Conservation (phyloP, 2,888 invertebrate species). For the Zonitis immaculata region DNA sequence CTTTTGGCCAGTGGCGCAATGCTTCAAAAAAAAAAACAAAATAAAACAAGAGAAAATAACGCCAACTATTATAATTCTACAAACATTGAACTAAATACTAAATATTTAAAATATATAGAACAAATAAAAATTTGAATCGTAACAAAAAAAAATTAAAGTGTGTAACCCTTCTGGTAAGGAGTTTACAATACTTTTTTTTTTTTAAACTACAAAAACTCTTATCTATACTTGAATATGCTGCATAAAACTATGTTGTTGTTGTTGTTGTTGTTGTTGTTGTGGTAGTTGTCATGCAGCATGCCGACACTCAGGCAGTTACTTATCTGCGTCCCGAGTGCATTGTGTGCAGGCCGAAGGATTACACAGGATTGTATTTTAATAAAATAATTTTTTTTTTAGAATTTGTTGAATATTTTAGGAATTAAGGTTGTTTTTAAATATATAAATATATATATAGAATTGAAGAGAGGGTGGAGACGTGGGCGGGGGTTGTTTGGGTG, state of each 20-base stretch:
- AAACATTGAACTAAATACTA: background rate
- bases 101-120: background rate
- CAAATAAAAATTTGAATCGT: background rate
- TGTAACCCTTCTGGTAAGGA: too few species aligned
- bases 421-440: too few species aligned
- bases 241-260: background rate
- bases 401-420: too few species aligned
- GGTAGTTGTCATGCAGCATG: slow-evolving; percentile 37
- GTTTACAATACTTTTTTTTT: too few species aligned
- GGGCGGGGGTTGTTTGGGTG: too few species aligned
- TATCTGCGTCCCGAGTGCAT: slow-evolving; percentile 42
- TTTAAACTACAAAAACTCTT: too few species aligned
- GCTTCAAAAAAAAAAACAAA: slow-evolving; percentile 27
- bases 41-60: too few species aligned
- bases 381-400: too few species aligned
- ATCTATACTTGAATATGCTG: background rate
- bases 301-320: slow-evolving; percentile 43
- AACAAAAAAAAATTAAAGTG: too few species aligned
- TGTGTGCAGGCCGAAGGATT: slow-evolving; percentile 32
- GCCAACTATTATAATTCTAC: background rate
- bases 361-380: too few species aligned
- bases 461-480: too few species aligned
- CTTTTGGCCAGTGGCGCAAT: slow-evolving; percentile 46
- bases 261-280: background rate
- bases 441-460: background rate